phyloP scores from a whole-genome alignment of 1,140 invertebrate genomes.

The Plectrocnemia conspersa region DNA sequence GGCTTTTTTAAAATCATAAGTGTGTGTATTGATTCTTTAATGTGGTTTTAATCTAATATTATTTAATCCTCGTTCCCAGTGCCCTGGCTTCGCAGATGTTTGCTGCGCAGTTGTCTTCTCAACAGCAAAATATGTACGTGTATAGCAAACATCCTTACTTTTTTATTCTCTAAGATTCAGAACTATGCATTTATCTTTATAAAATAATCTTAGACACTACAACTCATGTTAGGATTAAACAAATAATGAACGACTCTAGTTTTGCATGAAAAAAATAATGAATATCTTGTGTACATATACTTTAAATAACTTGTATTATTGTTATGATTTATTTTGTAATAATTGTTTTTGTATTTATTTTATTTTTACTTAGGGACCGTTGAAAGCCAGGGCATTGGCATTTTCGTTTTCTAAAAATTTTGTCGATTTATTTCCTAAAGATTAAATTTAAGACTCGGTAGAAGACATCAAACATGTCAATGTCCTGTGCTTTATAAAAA shows the following conservation, averaged over 20 bases:
- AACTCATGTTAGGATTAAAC: conserved; percentile 29
- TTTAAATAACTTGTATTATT: conserved; percentile 4
- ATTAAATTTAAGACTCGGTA: conserved; percentile 2
- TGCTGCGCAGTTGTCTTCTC: conserved; percentile 82
- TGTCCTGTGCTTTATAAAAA: conserved; percentile 58
- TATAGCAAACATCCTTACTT: conserved; percentile 30
- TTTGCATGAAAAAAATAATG: neutral
- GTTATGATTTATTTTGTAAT: conserved; percentile 40
- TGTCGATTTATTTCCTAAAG: conserved; percentile 19
- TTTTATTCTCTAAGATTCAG: too few relatives aligned
- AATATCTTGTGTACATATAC: neutral
- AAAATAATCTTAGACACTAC: neutral
- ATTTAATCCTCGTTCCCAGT: conserved; percentile 67
- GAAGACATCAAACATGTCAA: conserved; percentile 56
- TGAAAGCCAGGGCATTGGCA: conserved; percentile 79
- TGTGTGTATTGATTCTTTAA: too few relatives aligned
- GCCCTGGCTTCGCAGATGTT: conserved; percentile 93
- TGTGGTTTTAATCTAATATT: conserved; percentile 34
- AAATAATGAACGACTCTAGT: conserved; percentile 5
- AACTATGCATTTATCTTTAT: neutral
- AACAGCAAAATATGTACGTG: conserved; percentile 88
- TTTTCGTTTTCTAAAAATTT: conserved; percentile 37
- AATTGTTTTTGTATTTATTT: conserved; percentile 42
- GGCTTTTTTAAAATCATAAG: too few relatives aligned
- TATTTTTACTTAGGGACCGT: conserved; percentile 25